Evolutionary conservation across 2,888 invertebrate species (phyloP), one percentile per base, ranked within the genome.

Genomic region (Agrotis ipsilon): DNA sequence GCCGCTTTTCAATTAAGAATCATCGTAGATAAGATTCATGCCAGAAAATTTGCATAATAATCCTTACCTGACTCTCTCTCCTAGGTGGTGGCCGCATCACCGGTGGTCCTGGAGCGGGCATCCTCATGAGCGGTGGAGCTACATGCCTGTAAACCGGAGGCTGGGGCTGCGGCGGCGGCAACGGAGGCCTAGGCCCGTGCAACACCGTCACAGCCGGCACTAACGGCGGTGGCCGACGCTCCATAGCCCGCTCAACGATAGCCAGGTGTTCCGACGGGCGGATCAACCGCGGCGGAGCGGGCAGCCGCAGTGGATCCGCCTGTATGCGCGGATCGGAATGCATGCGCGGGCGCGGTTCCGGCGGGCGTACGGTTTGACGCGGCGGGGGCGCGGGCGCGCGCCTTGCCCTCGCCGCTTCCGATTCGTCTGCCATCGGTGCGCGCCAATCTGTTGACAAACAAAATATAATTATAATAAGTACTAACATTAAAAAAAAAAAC

Each of bases 391-490:
- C 92, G 78, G 93, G 92, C 84, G 92, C 92, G 83, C 95, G 94
- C 86, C 94, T 90, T 80, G 89, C 92, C 91, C 94, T 89, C 86
- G 92, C 92, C 91, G 92, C 93, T 91, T 95, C 95, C 91, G 94
- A 86, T 87, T 95, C 96, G 88, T 96, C 96, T 72, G 93, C 90
- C 96, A 96, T 96, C 88, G 96, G 96, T 87, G 95, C 94, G 93
- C 96, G 96, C 96, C 96, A 96, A 95, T 96, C 96, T 96, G 91
- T 75, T 48, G 84, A 87, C 83, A 90, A 92, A 32, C 9, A 59
- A 51, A 18, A 54, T 0, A 11, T 51, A 55, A 46, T 46, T 32
- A 14, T 24, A 48, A 14, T 7, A 1, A 2, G 4, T 1, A 39
- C 1, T 7, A 7, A 0, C 27, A 14, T 1, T 21, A 55, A n/a